These are phyloP conservation scores for Eudasyphora cyanicolor DNA, from an alignment of 2,888 invertebrate genomes.

Conservation along the genomic window DNA sequence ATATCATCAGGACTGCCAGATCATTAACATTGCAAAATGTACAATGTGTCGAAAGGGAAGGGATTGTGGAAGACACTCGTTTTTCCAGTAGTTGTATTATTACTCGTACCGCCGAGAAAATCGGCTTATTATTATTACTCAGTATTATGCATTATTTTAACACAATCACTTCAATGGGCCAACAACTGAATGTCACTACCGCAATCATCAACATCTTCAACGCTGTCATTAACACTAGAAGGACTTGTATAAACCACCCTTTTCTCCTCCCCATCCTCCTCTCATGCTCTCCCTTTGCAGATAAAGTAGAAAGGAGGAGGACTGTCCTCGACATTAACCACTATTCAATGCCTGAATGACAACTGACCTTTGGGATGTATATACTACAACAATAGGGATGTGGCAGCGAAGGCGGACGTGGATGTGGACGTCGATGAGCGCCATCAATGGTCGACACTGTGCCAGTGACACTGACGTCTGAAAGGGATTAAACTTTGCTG, in stretches of 20 bases:
- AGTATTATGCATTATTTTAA: background rate
- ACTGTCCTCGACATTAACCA: background rate
- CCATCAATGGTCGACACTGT: background rate
- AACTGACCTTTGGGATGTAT: background rate
- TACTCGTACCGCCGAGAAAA: background rate
- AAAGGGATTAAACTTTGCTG: constrained; percentile 52
- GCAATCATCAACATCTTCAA: background rate
- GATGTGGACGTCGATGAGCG: background rate
- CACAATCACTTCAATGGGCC: background rate
- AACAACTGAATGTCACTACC: background rate
- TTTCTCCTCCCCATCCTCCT: background rate
- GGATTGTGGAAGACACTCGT: background rate
- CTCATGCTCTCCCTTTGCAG: background rate
- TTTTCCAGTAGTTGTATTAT: background rate
- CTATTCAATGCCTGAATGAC: background rate
- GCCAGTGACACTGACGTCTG: background rate
- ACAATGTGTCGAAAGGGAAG: background rate
- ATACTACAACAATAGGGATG: too few species aligned
- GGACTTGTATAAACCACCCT: background rate
- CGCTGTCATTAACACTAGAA: constrained; percentile 3
- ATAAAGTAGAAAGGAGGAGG: too few species aligned
- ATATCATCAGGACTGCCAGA: background rate
- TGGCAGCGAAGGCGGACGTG: too few species aligned
- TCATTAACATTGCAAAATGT: background rate
- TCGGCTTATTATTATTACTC: background rate